Percentiles rank a stretch among this genome's conserved stretches.
Evolutionary conservation across 1,140 invertebrate species (phyloP).

Genomic region (Nasonia vitripennis): DNA sequence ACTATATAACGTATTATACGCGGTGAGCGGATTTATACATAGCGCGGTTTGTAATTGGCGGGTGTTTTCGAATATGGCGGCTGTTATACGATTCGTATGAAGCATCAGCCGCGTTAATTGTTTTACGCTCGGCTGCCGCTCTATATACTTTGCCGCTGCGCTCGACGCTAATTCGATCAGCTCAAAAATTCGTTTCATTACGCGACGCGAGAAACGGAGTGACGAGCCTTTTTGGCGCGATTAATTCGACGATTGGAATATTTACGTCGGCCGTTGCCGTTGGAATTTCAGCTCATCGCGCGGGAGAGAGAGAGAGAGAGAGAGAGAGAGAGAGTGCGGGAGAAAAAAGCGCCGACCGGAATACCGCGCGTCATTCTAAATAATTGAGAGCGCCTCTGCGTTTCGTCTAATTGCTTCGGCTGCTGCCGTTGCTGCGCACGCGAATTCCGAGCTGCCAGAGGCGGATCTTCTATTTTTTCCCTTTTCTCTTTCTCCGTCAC

Average conservation of each 20-base stretch:
- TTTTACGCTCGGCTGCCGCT: too few species aligned
- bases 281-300: neutral
- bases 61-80: too few species aligned
- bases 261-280: neutral
- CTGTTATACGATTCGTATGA: too few species aligned
- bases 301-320: neutral
- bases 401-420: neutral
- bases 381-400: neutral
- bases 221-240: slow-evolving; percentile 4
- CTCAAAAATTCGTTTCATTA: too few species aligned
- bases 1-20: neutral
- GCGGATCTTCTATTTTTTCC: neutral
- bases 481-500: too few species aligned
- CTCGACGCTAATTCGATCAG: too few species aligned
- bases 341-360: neutral
- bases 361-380: slow-evolving; percentile 15
- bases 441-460: neutral
- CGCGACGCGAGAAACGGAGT: neutral
- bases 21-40: neutral
- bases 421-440: neutral
- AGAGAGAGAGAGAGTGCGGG: too few species aligned
- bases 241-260: slow-evolving; percentile 15
- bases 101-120: too few species aligned
- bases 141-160: too few species aligned
- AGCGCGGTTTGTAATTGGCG: neutral